These are phyloP conservation scores for Centropus bengalensis DNA, from an alignment of 2,113 vertebrate genomes.

Conservation along the genomic window DNA sequence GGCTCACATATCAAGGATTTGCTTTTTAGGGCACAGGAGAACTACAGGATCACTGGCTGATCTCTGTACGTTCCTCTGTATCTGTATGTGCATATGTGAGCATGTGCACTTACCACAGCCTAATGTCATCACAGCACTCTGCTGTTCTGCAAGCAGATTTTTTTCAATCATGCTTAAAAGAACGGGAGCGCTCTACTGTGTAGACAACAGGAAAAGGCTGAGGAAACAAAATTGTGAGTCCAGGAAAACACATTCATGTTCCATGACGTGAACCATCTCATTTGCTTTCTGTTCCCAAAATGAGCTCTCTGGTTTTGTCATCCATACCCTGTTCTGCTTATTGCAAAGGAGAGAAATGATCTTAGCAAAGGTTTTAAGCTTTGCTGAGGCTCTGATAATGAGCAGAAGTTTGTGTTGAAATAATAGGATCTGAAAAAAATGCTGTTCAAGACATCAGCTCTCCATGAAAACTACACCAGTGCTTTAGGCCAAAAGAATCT, in stretches of 20 bases:
- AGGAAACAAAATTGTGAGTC: neutral
- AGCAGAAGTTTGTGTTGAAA: neutral
- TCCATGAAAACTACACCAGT: neutral
- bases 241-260: neutral
- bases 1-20: neutral
- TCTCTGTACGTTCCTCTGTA: neutral
- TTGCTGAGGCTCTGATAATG: neutral
- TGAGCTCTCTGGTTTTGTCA: neutral
- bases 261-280: neutral
- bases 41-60: neutral
- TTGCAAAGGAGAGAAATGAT: neutral
- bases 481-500: neutral
- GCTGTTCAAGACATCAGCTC: neutral
- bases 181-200: neutral
- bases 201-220: neutral
- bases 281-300: neutral
- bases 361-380: neutral
- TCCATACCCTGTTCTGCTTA: neutral
- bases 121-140: neutral
- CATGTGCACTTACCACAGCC: neutral
- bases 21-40: neutral
- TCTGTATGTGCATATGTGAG: no score
- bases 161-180: neutral
- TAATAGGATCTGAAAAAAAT: neutral
- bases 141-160: neutral